Conservation (phyloP, 2,888 invertebrate species). For the Palloptera scutellata region DNA sequence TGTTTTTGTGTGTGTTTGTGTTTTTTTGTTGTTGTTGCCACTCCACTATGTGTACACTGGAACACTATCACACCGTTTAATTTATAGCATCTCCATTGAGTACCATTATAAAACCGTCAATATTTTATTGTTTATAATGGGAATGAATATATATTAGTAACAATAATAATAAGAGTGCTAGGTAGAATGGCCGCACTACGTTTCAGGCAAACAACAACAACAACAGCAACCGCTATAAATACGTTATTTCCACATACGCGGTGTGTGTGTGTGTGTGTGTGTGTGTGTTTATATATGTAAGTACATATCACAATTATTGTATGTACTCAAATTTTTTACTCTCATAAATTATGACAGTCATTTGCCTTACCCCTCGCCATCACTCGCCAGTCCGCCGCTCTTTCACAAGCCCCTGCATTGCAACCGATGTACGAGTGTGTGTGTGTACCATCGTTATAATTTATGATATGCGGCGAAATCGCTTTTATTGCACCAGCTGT, state of each 20-base stretch:
- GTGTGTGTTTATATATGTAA: slow-evolving; percentile 8
- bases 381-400: not conserved
- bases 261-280: slow-evolving; percentile 14
- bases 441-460: slow-evolving; percentile 43
- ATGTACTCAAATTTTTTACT: slow-evolving; percentile 33
- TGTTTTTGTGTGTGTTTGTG: not conserved
- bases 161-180: too few species aligned
- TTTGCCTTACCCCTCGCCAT: not conserved
- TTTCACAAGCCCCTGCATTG: slow-evolving; percentile 6
- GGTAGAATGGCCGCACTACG: too few species aligned
- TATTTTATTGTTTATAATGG: slow-evolving; percentile 56
- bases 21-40: slow-evolving; percentile 16
- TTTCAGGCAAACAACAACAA: too few species aligned
- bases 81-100: slow-evolving; percentile 56
- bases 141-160: not conserved
- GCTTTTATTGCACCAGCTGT: slow-evolving; percentile 58
- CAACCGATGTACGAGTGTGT: slow-evolving; percentile 18
- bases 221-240: too few species aligned
- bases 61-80: slow-evolving; percentile 54
- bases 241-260: not conserved
- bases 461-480: slow-evolving; percentile 57
- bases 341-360: slow-evolving; percentile 26
- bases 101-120: slow-evolving; percentile 59
- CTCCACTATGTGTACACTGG: slow-evolving; percentile 44
- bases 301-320: slow-evolving; percentile 51